phyloP scores from a whole-genome alignment of 2,888 invertebrate species.

The Julus scanicus region DNA sequence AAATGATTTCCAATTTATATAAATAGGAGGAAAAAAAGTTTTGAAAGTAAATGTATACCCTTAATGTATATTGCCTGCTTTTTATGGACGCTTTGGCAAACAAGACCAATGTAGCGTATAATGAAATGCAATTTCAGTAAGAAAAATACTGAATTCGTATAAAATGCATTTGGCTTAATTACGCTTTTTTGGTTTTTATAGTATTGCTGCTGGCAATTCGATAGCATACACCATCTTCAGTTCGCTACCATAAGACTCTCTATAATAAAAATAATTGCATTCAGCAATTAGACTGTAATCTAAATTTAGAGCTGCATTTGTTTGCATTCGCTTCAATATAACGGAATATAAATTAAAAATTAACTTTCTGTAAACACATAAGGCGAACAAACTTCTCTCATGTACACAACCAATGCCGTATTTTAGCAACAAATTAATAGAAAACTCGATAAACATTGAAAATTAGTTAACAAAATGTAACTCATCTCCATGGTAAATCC shows the following conservation, averaged over 20 bases:
- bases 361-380: conserved; percentile 29
- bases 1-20: conserved; percentile 20
- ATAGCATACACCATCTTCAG: neutral
- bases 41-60: neutral
- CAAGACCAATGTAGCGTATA: neutral
- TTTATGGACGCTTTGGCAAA: neutral
- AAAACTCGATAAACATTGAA: neutral
- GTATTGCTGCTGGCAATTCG: neutral
- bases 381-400: neutral
- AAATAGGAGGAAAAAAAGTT: neutral
- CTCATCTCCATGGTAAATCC: neutral
- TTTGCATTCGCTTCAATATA: conserved; percentile 22
- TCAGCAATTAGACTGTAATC: neutral
- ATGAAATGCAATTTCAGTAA: neutral
- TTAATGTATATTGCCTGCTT: neutral
- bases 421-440: neutral
- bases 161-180: conserved; percentile 42
- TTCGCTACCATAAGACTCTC: neutral
- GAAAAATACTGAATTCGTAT: conserved; percentile 14
- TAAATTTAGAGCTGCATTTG: conserved; percentile 3
- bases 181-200: conserved; percentile 22
- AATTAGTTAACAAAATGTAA: neutral
- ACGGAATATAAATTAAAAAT: conserved; percentile 29
- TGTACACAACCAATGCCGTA: neutral
- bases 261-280: conserved; percentile 24